Evolutionary conservation across 2,888 invertebrate species (phyloP), one percentile per base, ranked within the genome.

Genomic region (Dynastes grantii): DNA sequence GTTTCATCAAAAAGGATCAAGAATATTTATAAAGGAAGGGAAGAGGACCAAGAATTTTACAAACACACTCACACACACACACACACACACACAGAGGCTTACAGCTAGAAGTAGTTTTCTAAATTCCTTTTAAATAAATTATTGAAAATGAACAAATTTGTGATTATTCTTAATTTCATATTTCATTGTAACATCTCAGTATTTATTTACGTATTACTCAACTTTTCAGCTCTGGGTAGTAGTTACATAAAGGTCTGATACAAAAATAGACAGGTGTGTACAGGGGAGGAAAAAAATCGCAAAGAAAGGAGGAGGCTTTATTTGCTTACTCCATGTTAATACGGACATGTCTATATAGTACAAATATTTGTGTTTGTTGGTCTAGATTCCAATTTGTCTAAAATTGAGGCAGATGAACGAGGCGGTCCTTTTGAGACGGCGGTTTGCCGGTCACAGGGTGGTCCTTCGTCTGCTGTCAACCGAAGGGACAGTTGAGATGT

Each of bases 401-500:
- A 78, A 77, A 55, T 76, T 76, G 64, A 78, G 78, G 76, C 76
- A 78, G 78, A 78, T 79, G 75, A 65, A 77, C 71, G 65, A 63
- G 76, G 77, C 79, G 80, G 76, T 68, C 29, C 71, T 55, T 80
- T 76, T 58, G 76, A 77, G 76, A 73, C 64, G 68, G 58, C 68
- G 77, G 76, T 76, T 68, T 61, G 68, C 53, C 67, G 58, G 65
- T 77, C 76, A 73, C 80, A 78, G 82, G 83, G 84, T 84, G 83
- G 83, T 84, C 84, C 81, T 81, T 81, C 80, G 82, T 84, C 82
- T 83, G 77, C 80, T 83, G 84, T 84, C 82, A 80, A 71, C 64
- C 77, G 70, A 45, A 76, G 80, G 79, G 81, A 81, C 82, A 82
- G 83, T 82, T 83, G 83, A 83, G 82, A 82, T 83, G 84, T 84